These are phyloP conservation scores for Lochmaea capreae DNA, from an alignment of 2,888 invertebrate genomes.

Conservation along the genomic window DNA sequence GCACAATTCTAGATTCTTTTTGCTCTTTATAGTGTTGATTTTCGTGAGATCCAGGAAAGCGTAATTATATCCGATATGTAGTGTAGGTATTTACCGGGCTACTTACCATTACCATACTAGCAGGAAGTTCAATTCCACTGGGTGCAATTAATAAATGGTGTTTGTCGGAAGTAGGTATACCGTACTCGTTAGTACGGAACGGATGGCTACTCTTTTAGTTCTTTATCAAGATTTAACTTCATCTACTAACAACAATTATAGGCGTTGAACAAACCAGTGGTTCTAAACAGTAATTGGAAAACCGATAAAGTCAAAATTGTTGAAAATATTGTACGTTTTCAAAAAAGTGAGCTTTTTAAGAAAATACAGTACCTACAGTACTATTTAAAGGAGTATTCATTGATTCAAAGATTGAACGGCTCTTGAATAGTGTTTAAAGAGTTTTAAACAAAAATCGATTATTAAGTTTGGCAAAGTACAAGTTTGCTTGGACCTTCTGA, in stretches of 20 bases:
- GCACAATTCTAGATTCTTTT: conserved; percentile 12
- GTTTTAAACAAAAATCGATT: no score
- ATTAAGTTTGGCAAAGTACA: no score
- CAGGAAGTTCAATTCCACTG: conserved; percentile 28
- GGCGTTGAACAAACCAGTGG: neutral
- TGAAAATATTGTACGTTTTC: no score
- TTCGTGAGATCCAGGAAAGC: conserved; percentile 33
- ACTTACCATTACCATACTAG: conserved; percentile 22
- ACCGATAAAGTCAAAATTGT: neutral
- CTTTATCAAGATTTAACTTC: conserved; percentile 29
- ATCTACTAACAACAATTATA: conserved; percentile 23
- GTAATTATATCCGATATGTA: conserved; percentile 26
- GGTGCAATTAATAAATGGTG: conserved; percentile 28
- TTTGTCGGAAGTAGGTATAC: conserved; percentile 30
- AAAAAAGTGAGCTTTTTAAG: no score
- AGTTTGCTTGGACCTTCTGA: no score
- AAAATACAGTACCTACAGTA: no score
- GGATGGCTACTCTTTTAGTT: conserved; percentile 29
- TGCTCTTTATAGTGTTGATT: conserved; percentile 17
- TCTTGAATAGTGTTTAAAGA: no score
- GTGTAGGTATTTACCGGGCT: conserved; percentile 22
- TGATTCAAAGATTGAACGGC: no score
- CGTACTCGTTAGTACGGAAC: conserved; percentile 28
- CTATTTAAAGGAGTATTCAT: no score
- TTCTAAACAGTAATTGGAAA: neutral